Evolutionary conservation across 2,797 vertebrate genomes (phyloP).

Genomic region (Ceyx erithaca): DNA sequence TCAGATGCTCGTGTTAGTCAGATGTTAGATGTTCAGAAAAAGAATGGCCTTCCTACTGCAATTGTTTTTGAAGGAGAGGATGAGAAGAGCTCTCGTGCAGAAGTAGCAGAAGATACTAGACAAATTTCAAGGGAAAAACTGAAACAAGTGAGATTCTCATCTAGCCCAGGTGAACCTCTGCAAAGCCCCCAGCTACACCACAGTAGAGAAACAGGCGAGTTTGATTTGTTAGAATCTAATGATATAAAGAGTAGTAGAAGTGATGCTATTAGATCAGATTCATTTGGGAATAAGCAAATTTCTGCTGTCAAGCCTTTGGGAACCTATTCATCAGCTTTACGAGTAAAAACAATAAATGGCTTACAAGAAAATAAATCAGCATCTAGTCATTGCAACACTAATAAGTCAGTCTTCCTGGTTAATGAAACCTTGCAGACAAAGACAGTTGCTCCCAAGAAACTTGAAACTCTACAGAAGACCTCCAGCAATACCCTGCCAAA

Average conservation of each 20-base stretch:
- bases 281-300: background rate
- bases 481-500: slow-evolving; percentile 9
- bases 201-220: slow-evolving; percentile 75
- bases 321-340: slow-evolving; percentile 10
- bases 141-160: slow-evolving; percentile 88
- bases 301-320: background rate
- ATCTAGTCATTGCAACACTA: background rate
- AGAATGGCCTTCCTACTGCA: slow-evolving; percentile 39
- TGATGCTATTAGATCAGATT: background rate
- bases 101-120: slow-evolving; percentile 44
- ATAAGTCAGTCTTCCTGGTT: background rate
- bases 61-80: slow-evolving; percentile 77
- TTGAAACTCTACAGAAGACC: slow-evolving; percentile 2
- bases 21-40: slow-evolving; percentile 66
- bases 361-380: background rate
- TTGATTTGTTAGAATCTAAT: slow-evolving; percentile 77
- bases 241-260: slow-evolving; percentile 9
- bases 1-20: slow-evolving; percentile 75
- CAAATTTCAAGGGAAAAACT: slow-evolving; percentile 76
- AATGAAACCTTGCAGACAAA: background rate
- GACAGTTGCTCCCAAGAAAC: slow-evolving; percentile 1
- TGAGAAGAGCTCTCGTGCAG: slow-evolving; percentile 30
- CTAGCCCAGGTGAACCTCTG: slow-evolving; percentile 34
- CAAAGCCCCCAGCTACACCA: slow-evolving; percentile 45
- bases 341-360: background rate